Base-by-base conservation (phyloP, 92 coral and sea anemone species). In the Epizoanthus ramosus region DNA sequence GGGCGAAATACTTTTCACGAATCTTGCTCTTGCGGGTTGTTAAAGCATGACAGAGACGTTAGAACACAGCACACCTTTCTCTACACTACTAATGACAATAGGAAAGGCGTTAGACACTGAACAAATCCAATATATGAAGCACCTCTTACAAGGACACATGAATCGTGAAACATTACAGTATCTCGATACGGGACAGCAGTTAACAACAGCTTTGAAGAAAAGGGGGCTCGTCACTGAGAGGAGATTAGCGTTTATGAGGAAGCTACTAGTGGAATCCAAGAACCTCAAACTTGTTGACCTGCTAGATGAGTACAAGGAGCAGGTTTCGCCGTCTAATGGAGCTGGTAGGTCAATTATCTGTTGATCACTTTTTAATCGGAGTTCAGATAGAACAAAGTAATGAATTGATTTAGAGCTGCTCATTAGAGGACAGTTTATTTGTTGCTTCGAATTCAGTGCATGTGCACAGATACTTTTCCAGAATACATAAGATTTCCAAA, bases 181-280 rank as follows among this genome's bases (percentile, higher is more conserved):
- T 80, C 89, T 92, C 24, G 94, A 92, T 41, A 87, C 98, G 56
- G 98, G 98, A 45, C 81, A 80, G 35, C 93, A 93, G 74, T 77
- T 95, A 63, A 87, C 90, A 4, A 90, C 85, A 17, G 89, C 83
- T 19, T 88, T 95, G 18, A 84, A 85, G 50, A 85, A 91, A 25
- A 87, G 98, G 18, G 98, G 98, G 3, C 88, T 95, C 52, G 98
- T 95, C 5, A 71, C 98, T 3, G 93, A 95, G 60, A 85, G 84
- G 59, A 87, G 92, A 68, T 87, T 95, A 5, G 95, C 96, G 8
- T 95, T 95, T 77, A 74, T 94, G 77, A 88, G 98, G 83, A 95
- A 95, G 50, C 92, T 95, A 9, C 90, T 95, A 28, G 86, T 89
- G 4, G 98, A 95, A 83, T 90, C 98, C 28, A 94, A 92, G 33